Evolutionary conservation across 2,888 invertebrate species (phyloP).

Genomic region (Temnothorax unifasciatus): DNA sequence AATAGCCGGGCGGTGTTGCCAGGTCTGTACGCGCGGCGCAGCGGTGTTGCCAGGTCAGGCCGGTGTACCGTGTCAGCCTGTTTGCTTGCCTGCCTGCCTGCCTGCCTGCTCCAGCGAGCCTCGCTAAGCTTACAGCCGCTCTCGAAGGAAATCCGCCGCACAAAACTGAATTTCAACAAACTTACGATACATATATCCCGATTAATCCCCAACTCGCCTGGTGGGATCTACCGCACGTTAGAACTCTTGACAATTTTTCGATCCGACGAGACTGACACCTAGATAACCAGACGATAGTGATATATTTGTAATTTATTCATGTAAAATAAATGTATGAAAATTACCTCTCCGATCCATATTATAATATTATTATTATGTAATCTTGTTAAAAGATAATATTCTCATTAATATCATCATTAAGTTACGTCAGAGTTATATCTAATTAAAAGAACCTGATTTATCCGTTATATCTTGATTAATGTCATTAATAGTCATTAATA

Average conservation of each 20-base stretch:
- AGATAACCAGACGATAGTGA: not conserved
- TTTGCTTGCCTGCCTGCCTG: constrained; percentile 47
- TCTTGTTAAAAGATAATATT: not conserved
- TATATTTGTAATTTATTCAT: not conserved
- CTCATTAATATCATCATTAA: not conserved
- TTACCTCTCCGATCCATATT: not conserved
- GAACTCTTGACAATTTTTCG: constrained; percentile 10
- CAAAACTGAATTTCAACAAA: constrained; percentile 57
- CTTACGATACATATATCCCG: constrained; percentile 35
- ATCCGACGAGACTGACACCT: not conserved
- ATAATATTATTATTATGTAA: constrained; percentile 4
- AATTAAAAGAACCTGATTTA: not conserved
- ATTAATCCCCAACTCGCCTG: constrained; percentile 27
- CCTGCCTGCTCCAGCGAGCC: constrained; percentile 55
- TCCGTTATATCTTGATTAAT: not conserved
- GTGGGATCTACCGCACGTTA: not conserved
- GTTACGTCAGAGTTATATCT: not conserved
- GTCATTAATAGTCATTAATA: not conserved
- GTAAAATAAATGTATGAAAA: not conserved
- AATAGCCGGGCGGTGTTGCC: constrained; percentile 84
- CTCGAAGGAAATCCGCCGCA: constrained; percentile 43
- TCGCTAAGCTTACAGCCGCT: constrained; percentile 55
- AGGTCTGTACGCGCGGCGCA: constrained; percentile 58
- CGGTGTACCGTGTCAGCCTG: constrained; percentile 73
- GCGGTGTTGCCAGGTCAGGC: constrained; percentile 72